Percentiles rank a stretch among this genome's conserved stretches.
These are phyloP conservation scores for Acanthoscelides obtectus DNA, from an alignment of 2,888 invertebrate genomes.

Conservation along the genomic window DNA sequence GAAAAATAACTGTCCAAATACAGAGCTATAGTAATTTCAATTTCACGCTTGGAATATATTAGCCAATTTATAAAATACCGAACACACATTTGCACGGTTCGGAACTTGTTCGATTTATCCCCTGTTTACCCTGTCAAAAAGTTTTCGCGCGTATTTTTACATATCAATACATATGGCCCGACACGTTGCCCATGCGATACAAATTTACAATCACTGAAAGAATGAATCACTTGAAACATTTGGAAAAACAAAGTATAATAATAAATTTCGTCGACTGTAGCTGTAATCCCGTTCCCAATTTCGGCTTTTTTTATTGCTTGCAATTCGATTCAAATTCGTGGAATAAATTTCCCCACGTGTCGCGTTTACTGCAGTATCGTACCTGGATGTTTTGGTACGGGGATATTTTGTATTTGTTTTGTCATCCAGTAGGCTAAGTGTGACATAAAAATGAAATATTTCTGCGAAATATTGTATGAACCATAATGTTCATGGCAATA, in stretches of 20 bases:
- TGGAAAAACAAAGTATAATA: conserved; percentile 10
- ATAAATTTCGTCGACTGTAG: conserved; percentile 17
- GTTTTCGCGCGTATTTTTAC: not conserved
- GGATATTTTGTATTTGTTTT: not conserved
- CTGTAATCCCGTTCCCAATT: conserved; percentile 5
- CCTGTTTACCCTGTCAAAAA: not conserved
- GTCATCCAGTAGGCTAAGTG: not conserved
- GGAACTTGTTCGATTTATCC: not conserved
- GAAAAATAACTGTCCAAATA: not conserved
- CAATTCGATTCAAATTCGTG: not conserved
- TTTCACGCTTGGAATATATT: not conserved
- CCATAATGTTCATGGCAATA: too few species aligned
- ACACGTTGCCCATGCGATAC: not conserved
- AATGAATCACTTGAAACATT: conserved; percentile 13
- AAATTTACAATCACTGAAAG: not conserved
- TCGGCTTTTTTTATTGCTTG: not conserved
- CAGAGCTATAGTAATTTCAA: not conserved
- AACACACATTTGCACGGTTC: not conserved
- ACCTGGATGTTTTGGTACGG: not conserved
- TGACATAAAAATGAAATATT: not conserved
- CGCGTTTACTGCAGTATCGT: not conserved
- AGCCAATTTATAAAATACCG: not conserved
- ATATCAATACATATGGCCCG: not conserved
- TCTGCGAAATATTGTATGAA: not conserved
- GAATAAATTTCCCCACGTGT: not conserved